Evolutionary conservation across 2,797 vertebrate species (phyloP), one percentile per base, ranked within the genome.

Genomic region (Botia kubotai): DNA sequence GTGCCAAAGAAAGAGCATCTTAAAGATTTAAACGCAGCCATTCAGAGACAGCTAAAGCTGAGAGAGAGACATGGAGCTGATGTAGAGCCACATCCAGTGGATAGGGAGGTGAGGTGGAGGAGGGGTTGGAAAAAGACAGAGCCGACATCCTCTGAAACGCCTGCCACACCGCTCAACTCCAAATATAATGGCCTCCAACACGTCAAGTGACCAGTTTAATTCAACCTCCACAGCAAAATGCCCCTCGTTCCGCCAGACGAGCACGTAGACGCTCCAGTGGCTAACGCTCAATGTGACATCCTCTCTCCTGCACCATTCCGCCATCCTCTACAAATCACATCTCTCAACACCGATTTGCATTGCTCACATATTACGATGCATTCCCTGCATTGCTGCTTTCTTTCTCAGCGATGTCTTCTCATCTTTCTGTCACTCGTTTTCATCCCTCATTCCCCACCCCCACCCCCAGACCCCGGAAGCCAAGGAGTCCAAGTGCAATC

Each of bases 121-220:
- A 72, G 74, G 75, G 80, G 43, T 57, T 75, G 90, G 87, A 90
- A 86, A 82, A 83, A 85, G 89, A 90, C 88, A 89, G 89, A 86
- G 84, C 75, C 76, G 84, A 88, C 82, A 87, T 90, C 87, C 77
- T 90, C 87, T 85, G 87, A 85, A 85, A 82, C 68, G 86, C 79
- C 85, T 81, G 84, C 81, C 84, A 84, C 83, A 81, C 84, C 79
- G 74, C 82, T 79, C 67, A 79, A 83, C 79, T 87, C 88, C 84
- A 87, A 86, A 83, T 87, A 84, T 90, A 89, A 93, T 91, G 90
- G 89, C 91, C 91, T 93, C 90, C 87, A 89, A 86, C 83, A 89
- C 91, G 90, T 93, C 92, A 93, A 92, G 89, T 91, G 73, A 91
- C 89, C 90, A 88, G 86, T 80, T 87, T 85, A 83, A 90, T 82